Base-by-base conservation (phyloP, 1,140 invertebrate species). In the Drosophila mojavensis region DNA sequence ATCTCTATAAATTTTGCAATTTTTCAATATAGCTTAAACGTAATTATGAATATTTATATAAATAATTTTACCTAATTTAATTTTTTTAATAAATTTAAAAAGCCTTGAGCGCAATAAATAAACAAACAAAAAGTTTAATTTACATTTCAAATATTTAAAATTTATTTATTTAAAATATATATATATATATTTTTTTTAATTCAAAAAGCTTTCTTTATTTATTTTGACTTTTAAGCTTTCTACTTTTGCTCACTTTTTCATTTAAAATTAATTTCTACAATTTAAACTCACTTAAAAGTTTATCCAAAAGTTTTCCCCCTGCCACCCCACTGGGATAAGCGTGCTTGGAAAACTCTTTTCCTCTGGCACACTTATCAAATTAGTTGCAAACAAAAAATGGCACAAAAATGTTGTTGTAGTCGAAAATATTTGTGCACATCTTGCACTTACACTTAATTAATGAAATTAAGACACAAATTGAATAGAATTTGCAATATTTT, bases 341-440 rank as follows among this genome's bases (percentile, higher is more conserved):
- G n/a, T 45, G 43, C 39, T 33, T 36, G 36, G 17, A 41, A n/a
- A 45, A 45, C 43, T 9, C 9, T 47, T 47, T 47, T 45, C 15
- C 41, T 17, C 55, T 28, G 11, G 20, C 48, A 39, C 50, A 48
- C 50, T 69, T 69, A 36, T 47, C 59, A 62, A 62, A 62, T 61
- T 68, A 45, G 36, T 43, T 41, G 10, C 13, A 13, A 13, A 15
- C 15, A 43, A 43, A 41, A n/a, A n/a, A 10, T 4, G 13, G 10
- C 7, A 45, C n/a, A 3, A 26, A 55, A 70, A 48, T 55, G 3
- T 70, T 70, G 5, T 5, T 36, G 53, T 33, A 33, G 58, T 43
- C 6, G 6, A 17, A 43, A 58, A 43, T 26, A 58, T 58, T 36
- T 43, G 24, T 20, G 20, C 55, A 55, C 53, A 39, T 47, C 15